These are phyloP conservation scores for Ictalurus punctatus DNA, from an alignment of 2,113 vertebrate species.

Conservation along the genomic window DNA sequence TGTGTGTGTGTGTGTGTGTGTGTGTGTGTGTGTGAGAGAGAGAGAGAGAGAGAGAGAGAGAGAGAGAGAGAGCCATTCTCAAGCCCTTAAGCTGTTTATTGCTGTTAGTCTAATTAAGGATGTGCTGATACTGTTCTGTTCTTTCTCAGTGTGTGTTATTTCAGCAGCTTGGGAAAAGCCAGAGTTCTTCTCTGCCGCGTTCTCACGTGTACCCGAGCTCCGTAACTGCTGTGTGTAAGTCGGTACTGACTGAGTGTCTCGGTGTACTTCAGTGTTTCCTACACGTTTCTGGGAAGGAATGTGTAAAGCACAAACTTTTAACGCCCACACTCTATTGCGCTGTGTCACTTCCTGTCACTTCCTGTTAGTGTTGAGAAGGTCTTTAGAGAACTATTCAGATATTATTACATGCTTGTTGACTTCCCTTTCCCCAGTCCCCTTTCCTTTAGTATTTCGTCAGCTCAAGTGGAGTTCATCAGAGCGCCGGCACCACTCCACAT, in stretches of 20 bases:
- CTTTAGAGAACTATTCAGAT: neutral
- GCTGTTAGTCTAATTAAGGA: too few species aligned
- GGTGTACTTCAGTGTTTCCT: neutral
- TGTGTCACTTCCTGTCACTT: constrained; percentile 1
- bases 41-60: too few species aligned
- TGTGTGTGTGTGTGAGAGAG: neutral
- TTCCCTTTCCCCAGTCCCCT: neutral
- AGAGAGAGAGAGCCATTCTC: too few species aligned
- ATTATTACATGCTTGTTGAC: neutral
- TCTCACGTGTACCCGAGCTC: too few species aligned
- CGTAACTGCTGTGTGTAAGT: neutral
- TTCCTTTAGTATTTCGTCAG: too few species aligned
- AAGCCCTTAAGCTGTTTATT: too few species aligned
- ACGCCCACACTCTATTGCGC: neutral
- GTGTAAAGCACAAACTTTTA: neutral
- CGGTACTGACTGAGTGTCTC: neutral
- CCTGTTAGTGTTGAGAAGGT: constrained; percentile 4
- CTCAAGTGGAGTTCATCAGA: neutral
- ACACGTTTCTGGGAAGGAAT: neutral
- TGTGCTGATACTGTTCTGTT: too few species aligned
- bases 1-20: neutral
- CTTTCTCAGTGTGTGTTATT: too few species aligned
- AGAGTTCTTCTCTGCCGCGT: too few species aligned
- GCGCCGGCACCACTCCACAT: neutral
- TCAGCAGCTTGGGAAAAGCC: too few species aligned